Percentiles rank a stretch among this genome's conserved stretches.
Evolutionary conservation across 2,888 invertebrate species (phyloP).

Genomic region (Oscheius sp.): DNA sequence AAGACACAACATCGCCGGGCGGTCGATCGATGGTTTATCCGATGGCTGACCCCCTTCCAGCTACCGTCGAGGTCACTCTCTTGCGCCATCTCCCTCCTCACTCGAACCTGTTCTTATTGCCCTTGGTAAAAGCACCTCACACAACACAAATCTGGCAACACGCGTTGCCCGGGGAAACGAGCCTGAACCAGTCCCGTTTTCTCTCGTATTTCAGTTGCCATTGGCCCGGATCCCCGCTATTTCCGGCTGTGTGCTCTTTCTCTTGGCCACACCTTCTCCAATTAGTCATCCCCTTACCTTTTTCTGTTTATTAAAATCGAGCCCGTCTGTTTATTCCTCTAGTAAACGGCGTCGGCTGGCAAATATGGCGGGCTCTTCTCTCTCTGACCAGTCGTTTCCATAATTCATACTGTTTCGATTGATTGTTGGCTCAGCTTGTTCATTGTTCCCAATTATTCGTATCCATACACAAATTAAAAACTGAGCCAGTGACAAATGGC

Average conservation of each 20-base stretch:
- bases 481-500: too few species aligned
- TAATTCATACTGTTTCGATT: background rate
- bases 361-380: background rate
- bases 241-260: conserved; percentile 15
- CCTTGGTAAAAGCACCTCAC: too few species aligned
- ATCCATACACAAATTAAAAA: too few species aligned
- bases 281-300: conserved; percentile 6
- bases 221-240: conserved; percentile 1
- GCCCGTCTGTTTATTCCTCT: background rate
- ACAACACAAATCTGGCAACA: conserved; percentile 7
- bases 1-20: too few species aligned
- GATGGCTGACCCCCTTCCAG: background rate
- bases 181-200: background rate
- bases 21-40: background rate
- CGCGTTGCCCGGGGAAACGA: conserved; percentile 28
- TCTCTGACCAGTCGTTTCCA: background rate
- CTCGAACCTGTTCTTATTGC: too few species aligned
- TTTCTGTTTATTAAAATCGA: too few species aligned
- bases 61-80: conserved; percentile 22
- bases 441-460: background rate
- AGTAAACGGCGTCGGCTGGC: conserved; percentile 1
- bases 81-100: conserved; percentile 12
- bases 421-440: background rate
- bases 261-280: background rate
- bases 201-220: background rate